A percentile compares a stretch with the other conserved stretches of the same genome.
Evolutionary conservation across 2,113 vertebrate genomes (phyloP).

Genomic region (Archocentrus centrarchus): DNA sequence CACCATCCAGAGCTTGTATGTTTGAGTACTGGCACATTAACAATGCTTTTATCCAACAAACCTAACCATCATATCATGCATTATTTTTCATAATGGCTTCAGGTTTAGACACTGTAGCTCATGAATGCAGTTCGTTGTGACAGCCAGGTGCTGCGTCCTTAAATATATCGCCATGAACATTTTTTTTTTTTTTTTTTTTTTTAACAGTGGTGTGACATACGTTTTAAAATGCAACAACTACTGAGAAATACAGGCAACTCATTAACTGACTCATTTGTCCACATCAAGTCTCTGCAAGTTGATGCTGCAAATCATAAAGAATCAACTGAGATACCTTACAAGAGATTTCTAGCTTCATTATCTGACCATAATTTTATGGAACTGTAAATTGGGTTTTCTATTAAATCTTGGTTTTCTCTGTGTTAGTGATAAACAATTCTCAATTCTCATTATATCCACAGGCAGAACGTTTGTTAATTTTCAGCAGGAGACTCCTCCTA

Average conservation of each 20-base stretch:
- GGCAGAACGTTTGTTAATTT: background rate
- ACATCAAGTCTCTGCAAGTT: background rate
- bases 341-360: background rate
- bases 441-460: background rate
- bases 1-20: background rate
- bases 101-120: slow-evolving; percentile 7
- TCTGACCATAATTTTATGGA: background rate
- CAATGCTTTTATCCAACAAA: background rate
- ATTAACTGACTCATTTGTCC: background rate
- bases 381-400: background rate
- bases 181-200: background rate
- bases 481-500: background rate
- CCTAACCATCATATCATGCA: background rate
- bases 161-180: background rate
- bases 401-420: background rate
- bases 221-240: background rate
- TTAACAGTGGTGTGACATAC: background rate
- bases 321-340: too few species aligned
- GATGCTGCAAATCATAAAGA: background rate
- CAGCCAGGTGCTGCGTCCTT: slow-evolving; percentile 14
- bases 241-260: background rate
- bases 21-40: background rate
- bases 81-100: background rate
- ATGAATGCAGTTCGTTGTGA: slow-evolving; percentile 13
- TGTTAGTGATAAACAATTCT: background rate